Evolutionary conservation across 2,113 vertebrate genomes (phyloP), one percentile per base, ranked within the genome.

Genomic region (Upupa epops): DNA sequence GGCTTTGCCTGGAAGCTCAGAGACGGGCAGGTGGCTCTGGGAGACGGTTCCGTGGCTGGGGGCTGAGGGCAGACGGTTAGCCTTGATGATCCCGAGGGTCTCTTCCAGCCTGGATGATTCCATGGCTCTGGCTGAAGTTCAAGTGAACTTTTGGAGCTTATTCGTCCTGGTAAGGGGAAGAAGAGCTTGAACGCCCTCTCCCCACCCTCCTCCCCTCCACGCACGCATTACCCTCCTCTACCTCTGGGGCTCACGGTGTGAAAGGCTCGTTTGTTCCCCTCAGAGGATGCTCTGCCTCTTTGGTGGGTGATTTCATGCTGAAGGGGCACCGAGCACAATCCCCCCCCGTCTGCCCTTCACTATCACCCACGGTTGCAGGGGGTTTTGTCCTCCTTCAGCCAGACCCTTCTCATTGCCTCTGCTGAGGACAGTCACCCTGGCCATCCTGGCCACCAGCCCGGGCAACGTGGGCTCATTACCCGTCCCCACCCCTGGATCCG

Each of bases 161-260:
- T 22, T 92, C 13, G 34, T 81, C 40, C 4, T 3, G 13, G 13
- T 66, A 20, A 63, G 11, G 6, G 28, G 21, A 54, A 15, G 1
- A 55, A 69, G 73, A 58, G 68, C 68, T 73, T 29, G 34, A 15
- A 74, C 40, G 37, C 40, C 42, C 31, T 71, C 42, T 64, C 40
- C 68, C 77, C 37, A 37, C 52, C 40, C 26, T 80, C 34, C 28
- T 72, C 11, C 59, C 83, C 11, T 45, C 65, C 54, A 3, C 46
- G 28, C 11, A 40, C 11, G 9, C 5, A 1, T 65, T 69, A 88
- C 90, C 90, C 81, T 86, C 73, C 48, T 88, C 93, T 80, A 49
- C 79, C 58, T 75, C 25, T 0, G 0, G 65, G 51, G 40, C 55
- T 82, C 6, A 45, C 0, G 0, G 46, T 1, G 1, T 69, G 61